Base-by-base conservation (phyloP, 2,113 vertebrate genomes). In the Edolisoma coerulescens region DNA sequence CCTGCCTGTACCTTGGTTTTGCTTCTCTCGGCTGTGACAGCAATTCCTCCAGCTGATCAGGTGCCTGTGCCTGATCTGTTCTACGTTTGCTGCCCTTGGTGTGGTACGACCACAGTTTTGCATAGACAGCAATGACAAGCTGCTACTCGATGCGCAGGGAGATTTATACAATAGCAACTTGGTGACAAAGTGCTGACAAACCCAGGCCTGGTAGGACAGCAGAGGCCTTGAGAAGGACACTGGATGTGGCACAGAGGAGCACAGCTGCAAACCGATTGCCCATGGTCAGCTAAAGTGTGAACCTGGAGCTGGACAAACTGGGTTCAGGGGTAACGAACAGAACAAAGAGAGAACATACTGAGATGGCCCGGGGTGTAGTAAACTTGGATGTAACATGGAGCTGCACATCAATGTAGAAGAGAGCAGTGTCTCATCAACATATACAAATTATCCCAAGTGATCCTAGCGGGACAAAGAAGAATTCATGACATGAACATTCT, bases 31-130 rank as follows among this genome's bases (percentile, higher is more conserved):
- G 16, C 23, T 54, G 23, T 32, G 56, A 42, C 17, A 60, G 21
- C 11, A 65, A 12, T 60, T 39, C 21, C 50, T 76, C 18, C 22
- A 30, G 8, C 13, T 41, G 33, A 41, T 6, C 23, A 41, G 18
- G 5, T 35, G 17, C 14, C 15, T 54, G 12, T 8, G 15, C 15
- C 63, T 50, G 3, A 19, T 45, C 32, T 70, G 7, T 17, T 79
- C 33, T 6, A 7, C 16, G 75, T 80, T 39, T 39, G 6, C 17
- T n/a, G 18, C 84, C 19, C 42, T 35, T 41, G 14, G 1, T 80
- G 32, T 15, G 17, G 4, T 30, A 22, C 0, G 0, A 28, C 8
- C 41, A 5, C 0, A 5, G 21, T 13, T 81, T 76, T 41, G 21
- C 35, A 50, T 0, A n/a, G 80, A 13, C 33, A 63, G 12, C 33